Evolutionary conservation across 35 echinoderm and acorn worm genomes (phyloP), one percentile per base, ranked within the genome.

Genomic region (Lytechinus pictus): DNA sequence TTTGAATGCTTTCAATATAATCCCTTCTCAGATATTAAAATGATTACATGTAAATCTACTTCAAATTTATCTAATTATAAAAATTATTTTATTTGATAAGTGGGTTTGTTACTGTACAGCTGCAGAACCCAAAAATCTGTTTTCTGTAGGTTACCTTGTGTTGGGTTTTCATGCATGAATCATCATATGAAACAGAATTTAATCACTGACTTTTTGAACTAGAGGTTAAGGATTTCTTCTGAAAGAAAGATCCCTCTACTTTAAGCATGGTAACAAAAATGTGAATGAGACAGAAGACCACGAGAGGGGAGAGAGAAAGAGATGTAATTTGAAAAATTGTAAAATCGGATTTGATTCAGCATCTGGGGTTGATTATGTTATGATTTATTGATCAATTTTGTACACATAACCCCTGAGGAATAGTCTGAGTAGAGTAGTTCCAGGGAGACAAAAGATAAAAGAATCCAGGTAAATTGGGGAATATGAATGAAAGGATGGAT

Each of bases 121-220:
- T 21, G 61, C 61, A 19, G 11, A 21, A 71, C 12, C 1, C 1
- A 71, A 13, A 2, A 16, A 16, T 19, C 60, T 57, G 33, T 6
- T 71, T 71, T 71, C 61, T 57, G 55, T 57, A 11, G 55, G 8
- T 19, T 71, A 71, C 61, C 16, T 71, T 71, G 5, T 71, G 12
- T 21, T 19, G 5, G 16, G 24, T 13, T 71, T 71, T 19, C 66
- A 79, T 7, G 66, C 66, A 79, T 79, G 66, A 79, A 79, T 79
- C 66, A 79, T n/a, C 61, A 71, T 21, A 21, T 13, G 11, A 71
- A 21, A 71, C 66, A 24, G 14, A 79, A 79, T 79, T 4, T 79
- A 79, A 79, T n/a, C 61, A 71, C 61, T 79, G 66, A 79, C 66
- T 79, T 79, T 79, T 79, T 79, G 66, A 79, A 79, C 66, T 79